A percentile compares a stretch with the other conserved stretches of the same genome.
Conservation (phyloP, 2,888 invertebrate genomes). For the Carcina quercana region DNA sequence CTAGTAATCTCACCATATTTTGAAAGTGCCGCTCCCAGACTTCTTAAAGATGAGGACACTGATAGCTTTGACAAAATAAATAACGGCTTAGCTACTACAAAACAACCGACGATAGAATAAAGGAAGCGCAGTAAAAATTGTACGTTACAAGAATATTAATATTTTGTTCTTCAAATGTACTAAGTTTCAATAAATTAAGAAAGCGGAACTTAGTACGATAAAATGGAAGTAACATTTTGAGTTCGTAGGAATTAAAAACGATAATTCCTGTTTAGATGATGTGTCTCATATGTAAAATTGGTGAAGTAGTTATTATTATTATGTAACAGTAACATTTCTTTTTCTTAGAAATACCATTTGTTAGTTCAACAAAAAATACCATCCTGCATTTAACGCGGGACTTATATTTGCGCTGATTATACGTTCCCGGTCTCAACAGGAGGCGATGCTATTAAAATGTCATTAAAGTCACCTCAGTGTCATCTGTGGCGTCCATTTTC, state of each 20-base stretch:
- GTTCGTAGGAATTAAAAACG: no score
- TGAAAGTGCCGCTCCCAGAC: constrained; percentile 40
- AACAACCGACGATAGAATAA: no score
- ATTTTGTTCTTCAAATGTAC: no score
- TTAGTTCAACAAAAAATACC: constrained; percentile 46
- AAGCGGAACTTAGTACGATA: no score
- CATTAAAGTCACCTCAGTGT: constrained; percentile 69
- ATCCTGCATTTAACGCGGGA: constrained; percentile 40
- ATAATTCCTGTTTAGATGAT: neutral
- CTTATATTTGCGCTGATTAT: constrained; percentile 66
- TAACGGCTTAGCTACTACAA: no score
- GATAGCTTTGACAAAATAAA: no score
- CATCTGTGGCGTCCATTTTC: constrained; percentile 63
- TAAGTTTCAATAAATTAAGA: no score
- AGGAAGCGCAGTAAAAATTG: no score
- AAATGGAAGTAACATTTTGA: no score
- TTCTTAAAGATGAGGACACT: constrained; percentile 7
- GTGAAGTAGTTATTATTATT: neutral
- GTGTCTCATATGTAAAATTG: neutral
- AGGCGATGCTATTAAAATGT: constrained; percentile 71
- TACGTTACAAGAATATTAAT: no score
- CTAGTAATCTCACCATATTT: constrained; percentile 49
- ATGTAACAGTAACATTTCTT: constrained; percentile 7
- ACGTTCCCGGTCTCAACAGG: constrained; percentile 53
- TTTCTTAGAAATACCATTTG: constrained; percentile 48